phyloP scores from a whole-genome alignment of 2,888 invertebrate species.

The Drosophila tanythrix region DNA sequence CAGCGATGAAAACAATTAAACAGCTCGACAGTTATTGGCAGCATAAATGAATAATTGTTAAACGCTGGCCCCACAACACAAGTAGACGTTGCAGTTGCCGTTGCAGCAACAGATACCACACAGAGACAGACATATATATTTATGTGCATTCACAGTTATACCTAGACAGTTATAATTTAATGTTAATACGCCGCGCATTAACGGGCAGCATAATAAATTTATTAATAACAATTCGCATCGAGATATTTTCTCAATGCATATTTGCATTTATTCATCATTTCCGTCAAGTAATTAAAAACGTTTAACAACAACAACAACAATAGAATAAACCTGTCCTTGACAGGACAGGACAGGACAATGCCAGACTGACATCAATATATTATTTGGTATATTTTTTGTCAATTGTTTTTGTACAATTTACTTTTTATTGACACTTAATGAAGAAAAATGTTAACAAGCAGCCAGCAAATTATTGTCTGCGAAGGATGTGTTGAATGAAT shows the following conservation, averaged over 20 bases:
- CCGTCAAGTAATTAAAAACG: conserved; percentile 65
- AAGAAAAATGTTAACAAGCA: conserved; percentile 48
- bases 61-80: conserved; percentile 19
- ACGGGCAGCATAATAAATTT: conserved; percentile 58
- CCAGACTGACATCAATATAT: conserved; percentile 32
- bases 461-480: conserved; percentile 17
- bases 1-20: conserved; percentile 47
- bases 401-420: conserved; percentile 23
- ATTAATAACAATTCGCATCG: conserved; percentile 47
- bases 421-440: conserved; percentile 52
- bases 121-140: neutral
- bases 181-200: conserved; percentile 62
- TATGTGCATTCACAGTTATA: neutral
- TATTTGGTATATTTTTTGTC: conserved; percentile 46
- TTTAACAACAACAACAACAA: conserved; percentile 7
- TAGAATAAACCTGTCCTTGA: conserved; percentile 23
- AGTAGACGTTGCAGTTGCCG: neutral
- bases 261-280: conserved; percentile 29
- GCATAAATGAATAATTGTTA: conserved; percentile 43
- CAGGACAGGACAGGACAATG: neutral
- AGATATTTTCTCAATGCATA: conserved; percentile 19
- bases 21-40: conserved; percentile 28
- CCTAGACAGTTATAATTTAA: conserved; percentile 38
- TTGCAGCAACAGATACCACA: conserved; percentile 13
- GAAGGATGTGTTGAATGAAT: neutral